Evolutionary conservation across 2,888 invertebrate genomes (phyloP), one percentile per base, ranked within the genome.

Genomic region (Hartigia nigra): DNA sequence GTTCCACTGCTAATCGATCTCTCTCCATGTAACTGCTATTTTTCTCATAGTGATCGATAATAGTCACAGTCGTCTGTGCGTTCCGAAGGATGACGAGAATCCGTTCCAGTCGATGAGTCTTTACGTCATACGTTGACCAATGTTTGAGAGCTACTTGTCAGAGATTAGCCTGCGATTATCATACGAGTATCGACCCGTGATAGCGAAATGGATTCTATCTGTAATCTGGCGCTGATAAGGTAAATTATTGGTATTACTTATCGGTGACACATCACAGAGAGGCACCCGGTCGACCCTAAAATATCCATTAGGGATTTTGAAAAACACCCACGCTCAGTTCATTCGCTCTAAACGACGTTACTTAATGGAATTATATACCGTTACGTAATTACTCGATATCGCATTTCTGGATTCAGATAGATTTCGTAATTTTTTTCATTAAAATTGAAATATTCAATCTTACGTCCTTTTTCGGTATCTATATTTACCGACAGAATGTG

Each of bases 201-300:
- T 55, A 55, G 55, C 55, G 14, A 55, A 23, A 55, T 55, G 55
- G 9, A 55, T 55, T 55, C 55, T 35, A 35, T 35, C 35, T 55
- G 55, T 55, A 55, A 55, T 55, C 23, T 55, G 23, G 23, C 23
- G 55, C 55, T 55, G 55, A 55, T 23, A 55, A 23, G 23, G 5
- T 75, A 31, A 72, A 76, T 75, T 31, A 55, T 69, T 72, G 34
- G 75, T 69, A 39, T 75, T 75, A 5, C 55, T 55, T 55, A 55
- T 55, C 55, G 23, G 55, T 23, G 23, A 23, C 55, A 55, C 55
- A 23, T 55, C 55, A 23, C 55, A 55, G 23, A 23, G 9, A 55
- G 23, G 23, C 23, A 55, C 9, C 14, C 55, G 55, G 55, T 55
- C 55, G 55, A 5, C 55, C 55, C 9, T 23, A 55, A 55, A 55